A percentile compares a stretch with the other conserved stretches of the same genome.
phyloP scores from a whole-genome alignment of 2,888 invertebrate genomes.

The Protophormia terraenovae region DNA sequence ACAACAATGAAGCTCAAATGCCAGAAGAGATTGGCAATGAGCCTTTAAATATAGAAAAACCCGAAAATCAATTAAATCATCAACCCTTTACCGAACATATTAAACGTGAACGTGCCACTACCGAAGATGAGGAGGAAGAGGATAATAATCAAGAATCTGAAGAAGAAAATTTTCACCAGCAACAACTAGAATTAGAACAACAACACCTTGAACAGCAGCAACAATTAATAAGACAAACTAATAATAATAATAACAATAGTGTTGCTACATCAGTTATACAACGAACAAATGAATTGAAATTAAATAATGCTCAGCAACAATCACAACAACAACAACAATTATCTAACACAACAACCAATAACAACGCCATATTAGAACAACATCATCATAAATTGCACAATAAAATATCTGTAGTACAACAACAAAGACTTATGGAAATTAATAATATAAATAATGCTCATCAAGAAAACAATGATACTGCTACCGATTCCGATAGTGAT shows the following conservation, averaged over 20 bases:
- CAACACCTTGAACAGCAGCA: too few relatives aligned
- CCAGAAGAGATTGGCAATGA: not conserved
- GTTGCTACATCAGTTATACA: conserved; percentile 64
- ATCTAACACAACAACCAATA: conserved; percentile 39
- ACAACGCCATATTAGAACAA: conserved; percentile 57
- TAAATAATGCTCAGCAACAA: conserved; percentile 27
- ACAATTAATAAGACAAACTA: conserved; percentile 2
- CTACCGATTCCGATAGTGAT: conserved; percentile 63
- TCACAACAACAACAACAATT: conserved; percentile 29
- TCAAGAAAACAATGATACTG: conserved; percentile 57
- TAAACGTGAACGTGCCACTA: conserved; percentile 49
- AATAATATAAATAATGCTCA: conserved; percentile 52
- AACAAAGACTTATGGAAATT: conserved; percentile 68
- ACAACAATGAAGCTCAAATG: conserved; percentile 4
- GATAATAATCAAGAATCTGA: conserved; percentile 59
- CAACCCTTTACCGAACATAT: conserved; percentile 61
- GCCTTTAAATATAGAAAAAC: conserved; percentile 10
- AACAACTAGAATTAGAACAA: conserved; percentile 49
- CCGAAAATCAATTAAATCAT: conserved; percentile 55
- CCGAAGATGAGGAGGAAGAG: conserved; percentile 74
- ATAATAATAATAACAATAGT: conserved; percentile 28
- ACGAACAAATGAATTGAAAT: conserved; percentile 59
- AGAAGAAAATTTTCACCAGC: conserved; percentile 15
- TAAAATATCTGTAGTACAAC: conserved; percentile 67
- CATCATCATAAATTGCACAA: conserved; percentile 63